Evolutionary conservation across 2,888 invertebrate genomes (phyloP), one percentile per base, ranked within the genome.

Genomic region (Eristalinus aeneus): DNA sequence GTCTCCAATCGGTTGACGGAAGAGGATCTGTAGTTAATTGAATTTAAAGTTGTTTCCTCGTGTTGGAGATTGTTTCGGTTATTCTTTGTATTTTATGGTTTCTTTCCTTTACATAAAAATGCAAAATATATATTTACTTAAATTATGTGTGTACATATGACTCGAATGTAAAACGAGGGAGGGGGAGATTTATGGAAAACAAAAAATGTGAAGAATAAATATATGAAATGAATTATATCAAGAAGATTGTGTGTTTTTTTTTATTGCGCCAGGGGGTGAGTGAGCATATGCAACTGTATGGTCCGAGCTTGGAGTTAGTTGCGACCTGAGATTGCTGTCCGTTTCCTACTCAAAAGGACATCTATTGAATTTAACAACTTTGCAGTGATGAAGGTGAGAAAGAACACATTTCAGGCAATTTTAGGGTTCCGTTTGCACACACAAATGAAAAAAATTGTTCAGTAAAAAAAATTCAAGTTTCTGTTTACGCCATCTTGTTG

Each of bases 101-200:
- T 60, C 67, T 75, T 16, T 60, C 53, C 60, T 34, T 20, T 10
- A 22, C n/a, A n/a, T n/a, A n/a, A n/a, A n/a, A n/a, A n/a, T 27
- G 23, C 32, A 58, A 61, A 39, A 60, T 79, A 74, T 69, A 63
- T 72, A 46, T 54, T 72, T 63, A 71, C 22, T 46, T 56, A 64
- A 46, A 60, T 64, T 76, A 67, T 67, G 16, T 76, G 32, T 85
- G 81, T 85, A 85, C 58, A 85, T 85, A 80, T 56, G 61, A 65
- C 67, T 60, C 46, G 53, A 75, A 69, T 63, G 32, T 68, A 72
- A 56, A 58, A 20, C 16, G 27, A 32, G 27, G 54, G 2, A 23
- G 46, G 22, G 16, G 22, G 22, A 65, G 39, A 67, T 10, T 39
- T 46, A 23, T 68, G 8, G 63, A 63, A 64, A 22, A 31, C 22